Percentiles rank a stretch among this genome's conserved stretches.
phyloP scores from a whole-genome alignment of 2,797 vertebrate species.

The Oreortyx pictus region DNA sequence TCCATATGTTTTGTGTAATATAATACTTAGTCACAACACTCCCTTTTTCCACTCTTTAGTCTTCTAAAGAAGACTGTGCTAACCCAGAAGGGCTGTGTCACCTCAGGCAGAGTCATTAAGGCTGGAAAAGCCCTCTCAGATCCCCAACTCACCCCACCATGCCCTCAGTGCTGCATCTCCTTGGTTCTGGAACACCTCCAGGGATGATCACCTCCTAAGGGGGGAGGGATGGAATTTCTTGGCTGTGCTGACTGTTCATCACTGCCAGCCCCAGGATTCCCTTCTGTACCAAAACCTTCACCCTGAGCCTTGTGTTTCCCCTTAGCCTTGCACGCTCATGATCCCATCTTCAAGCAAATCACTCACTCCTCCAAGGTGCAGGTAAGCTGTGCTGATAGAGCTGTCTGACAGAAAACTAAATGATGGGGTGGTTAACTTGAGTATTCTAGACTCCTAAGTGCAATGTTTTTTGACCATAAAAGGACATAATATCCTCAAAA shows the following conservation, averaged over 20 bases:
- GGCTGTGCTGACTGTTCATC: neutral
- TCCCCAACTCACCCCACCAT: no score
- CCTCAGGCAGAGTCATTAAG: neutral
- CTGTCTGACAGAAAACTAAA: no score
- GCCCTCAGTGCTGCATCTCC: no score
- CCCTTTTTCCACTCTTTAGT: neutral
- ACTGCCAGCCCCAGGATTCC: neutral
- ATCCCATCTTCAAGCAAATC: slow-evolving; percentile 87
- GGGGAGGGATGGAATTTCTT: neutral
- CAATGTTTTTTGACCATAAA: neutral
- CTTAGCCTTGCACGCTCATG: slow-evolving; percentile 89
- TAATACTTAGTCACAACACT: neutral
- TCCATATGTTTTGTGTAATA: neutral
- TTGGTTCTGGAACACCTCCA: no score
- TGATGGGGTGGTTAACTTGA: neutral
- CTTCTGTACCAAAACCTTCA: neutral
- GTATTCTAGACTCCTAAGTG: neutral
- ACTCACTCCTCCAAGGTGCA: slow-evolving; percentile 90
- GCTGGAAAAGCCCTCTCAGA: no score
- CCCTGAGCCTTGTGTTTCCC: slow-evolving; percentile 12
- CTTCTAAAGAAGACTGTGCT: neutral
- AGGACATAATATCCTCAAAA: neutral
- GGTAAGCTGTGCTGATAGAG: slow-evolving; percentile 78
- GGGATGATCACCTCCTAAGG: neutral
- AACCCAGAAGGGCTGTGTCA: neutral